A percentile compares a stretch with the other conserved stretches of the same genome.
Conservation (phyloP, 2,797 vertebrate genomes). For the Mionectes olivaceus region DNA sequence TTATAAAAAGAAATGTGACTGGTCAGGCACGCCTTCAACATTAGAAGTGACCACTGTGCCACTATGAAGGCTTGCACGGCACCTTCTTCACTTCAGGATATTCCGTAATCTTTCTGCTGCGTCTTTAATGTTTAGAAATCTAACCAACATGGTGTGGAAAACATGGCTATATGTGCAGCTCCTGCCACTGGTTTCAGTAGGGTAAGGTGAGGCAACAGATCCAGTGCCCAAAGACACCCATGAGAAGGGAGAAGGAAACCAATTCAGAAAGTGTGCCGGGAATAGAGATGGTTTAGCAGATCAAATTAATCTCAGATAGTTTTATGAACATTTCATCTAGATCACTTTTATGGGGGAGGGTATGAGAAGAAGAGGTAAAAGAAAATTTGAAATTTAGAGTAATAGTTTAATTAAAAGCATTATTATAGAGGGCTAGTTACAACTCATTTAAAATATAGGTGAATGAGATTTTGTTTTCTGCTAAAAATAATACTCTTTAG, state of each 20-base stretch:
- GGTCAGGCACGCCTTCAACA: not conserved
- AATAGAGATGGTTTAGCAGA: not conserved
- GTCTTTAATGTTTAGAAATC: not conserved
- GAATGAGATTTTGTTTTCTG: not conserved
- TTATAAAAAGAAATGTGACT: not conserved
- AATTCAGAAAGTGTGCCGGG: not conserved
- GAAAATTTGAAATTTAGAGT: conserved; percentile 8
- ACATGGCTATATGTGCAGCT: not conserved
- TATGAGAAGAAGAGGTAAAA: conserved; percentile 28
- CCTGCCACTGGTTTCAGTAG: not conserved
- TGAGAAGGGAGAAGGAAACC: not conserved
- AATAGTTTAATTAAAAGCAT: conserved; percentile 55
- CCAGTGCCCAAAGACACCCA: not conserved
- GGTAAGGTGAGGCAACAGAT: not conserved
- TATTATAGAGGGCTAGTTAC: conserved; percentile 46
- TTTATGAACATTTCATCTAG: not conserved
- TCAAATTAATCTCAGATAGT: not conserved
- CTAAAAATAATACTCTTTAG: not conserved
- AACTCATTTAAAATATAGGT: not conserved
- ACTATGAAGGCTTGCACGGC: not conserved
- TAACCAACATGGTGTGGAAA: not conserved
- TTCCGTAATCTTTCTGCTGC: not conserved
- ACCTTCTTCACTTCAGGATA: not conserved
- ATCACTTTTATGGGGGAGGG: not conserved
- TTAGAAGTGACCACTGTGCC: not conserved